Base-by-base conservation (phyloP, 92 coral and sea anemone genomes). In the Epizoanthus scotinus region DNA sequence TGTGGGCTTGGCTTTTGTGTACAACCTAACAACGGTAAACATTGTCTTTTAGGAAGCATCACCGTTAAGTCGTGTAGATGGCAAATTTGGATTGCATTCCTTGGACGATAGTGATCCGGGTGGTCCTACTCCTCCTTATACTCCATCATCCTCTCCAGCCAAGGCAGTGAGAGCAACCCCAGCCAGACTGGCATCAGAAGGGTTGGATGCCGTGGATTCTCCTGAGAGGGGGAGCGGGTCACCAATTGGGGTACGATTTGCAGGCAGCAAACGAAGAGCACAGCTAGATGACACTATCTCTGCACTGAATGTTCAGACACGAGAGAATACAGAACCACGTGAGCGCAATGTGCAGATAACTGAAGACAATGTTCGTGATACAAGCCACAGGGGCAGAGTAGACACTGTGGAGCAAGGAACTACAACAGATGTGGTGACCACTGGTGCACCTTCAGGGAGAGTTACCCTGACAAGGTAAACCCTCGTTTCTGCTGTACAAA, bases 221-320 rank as follows among this genome's bases (percentile, higher is more conserved):
- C 87, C 59, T 1, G 89, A 78, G 26, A 77, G 79, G 47, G 82
- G 63, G 44, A 81, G 60, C 73, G 82, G 87, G 5, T 89, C 91
- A 63, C 97, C 97, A 15, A 84, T 92, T 53, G 97, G 97, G 61
- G 97, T 92, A 29, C 86, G 94, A 34, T 92, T 89, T 83, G 89
- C 97, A 0, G 74, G 81, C 4, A 75, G 49, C 12, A 73, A 29
- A 0, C 49, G 15, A 29, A 60, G 53, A 29, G 83, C 70, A 20
- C 28, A 83, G 53, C 34, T 83, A 10, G 86, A 90, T 71, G 86
- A 88, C 47, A 90, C 94, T 27, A 68, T 90, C 36, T 86, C 86
- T 36, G 90, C 85, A 38, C 82, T 90, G 54, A 85, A 90, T 84
- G 91, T 82, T n/a, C 89, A 82, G 21, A 78, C 59, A 2, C 52